Percentiles rank a stretch among this genome's conserved stretches.
Conservation (phyloP, 2,113 vertebrate species). For the Odontophorus gujanensis region DNA sequence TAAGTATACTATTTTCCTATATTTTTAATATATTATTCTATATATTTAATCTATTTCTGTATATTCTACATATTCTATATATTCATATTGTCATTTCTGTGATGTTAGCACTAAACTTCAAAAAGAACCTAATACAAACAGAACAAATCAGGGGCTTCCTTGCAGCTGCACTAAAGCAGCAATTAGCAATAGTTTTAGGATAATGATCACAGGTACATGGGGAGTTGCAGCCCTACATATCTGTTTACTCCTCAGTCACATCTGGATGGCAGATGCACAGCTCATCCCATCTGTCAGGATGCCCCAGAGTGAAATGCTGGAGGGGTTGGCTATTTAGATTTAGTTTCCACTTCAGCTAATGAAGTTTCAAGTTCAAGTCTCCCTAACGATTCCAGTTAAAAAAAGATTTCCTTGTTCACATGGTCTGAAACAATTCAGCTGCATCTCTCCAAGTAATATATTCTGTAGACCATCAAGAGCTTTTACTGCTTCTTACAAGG, state of each 20-base stretch:
- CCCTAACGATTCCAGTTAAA: not conserved
- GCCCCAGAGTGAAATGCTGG: accelerated
- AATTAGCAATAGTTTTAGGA: not conserved
- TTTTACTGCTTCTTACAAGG: not conserved
- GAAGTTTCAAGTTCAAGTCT: not conserved
- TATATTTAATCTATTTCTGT: too few species aligned
- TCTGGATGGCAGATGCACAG: not conserved
- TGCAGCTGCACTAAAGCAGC: not conserved
- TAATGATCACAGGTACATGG: not conserved
- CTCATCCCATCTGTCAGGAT: not conserved
- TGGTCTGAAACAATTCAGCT: not conserved
- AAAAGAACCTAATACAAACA: not conserved
- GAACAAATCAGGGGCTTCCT: not conserved
- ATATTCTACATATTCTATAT: too few species aligned
- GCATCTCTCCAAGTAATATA: not conserved
- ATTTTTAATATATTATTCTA: too few species aligned
- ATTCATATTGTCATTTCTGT: not conserved
- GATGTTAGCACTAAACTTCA: not conserved
- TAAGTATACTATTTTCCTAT: not conserved
- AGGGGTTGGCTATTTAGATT: not conserved
- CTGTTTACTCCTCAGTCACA: not conserved
- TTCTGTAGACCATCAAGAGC: not conserved
- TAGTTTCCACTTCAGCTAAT: not conserved
- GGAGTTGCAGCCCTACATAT: not conserved
- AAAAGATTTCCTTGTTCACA: not conserved